Evolutionary conservation across 2,797 vertebrate genomes (phyloP).

Genomic region (Momotus momota): DNA sequence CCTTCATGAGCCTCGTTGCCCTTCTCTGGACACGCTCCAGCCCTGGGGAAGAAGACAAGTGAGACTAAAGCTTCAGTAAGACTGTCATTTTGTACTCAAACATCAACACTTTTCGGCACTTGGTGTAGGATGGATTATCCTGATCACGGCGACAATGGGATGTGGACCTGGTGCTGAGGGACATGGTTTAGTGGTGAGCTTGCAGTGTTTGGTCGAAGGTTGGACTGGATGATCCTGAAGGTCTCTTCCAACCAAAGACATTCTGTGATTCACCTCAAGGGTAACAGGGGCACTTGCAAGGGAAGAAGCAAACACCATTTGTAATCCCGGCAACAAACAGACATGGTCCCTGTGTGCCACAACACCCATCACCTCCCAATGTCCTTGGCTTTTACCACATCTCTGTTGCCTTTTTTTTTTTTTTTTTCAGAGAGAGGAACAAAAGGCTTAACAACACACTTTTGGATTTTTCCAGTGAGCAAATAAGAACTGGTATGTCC

Average conservation of each 20-base stretch:
- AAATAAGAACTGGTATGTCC: neutral
- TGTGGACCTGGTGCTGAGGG: no score
- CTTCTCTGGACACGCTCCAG: neutral
- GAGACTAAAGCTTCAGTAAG: neutral
- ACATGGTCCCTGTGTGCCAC: neutral
- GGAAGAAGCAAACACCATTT: neutral
- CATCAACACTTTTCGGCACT: accelerated
- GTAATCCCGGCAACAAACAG: neutral
- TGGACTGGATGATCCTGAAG: no score
- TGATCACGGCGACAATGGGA: no score
- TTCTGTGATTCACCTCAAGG: neutral
- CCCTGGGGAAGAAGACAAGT: neutral
- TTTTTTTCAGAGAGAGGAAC: neutral
- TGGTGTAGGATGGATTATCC: accelerated
- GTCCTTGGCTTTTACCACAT: neutral
- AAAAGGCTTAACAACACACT: neutral
- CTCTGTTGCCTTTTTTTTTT: neutral
- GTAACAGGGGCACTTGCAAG: accelerated
- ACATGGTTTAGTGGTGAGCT: no score
- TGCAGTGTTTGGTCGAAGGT: no score
- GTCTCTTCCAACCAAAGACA: no score
- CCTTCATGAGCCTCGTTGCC: no score
- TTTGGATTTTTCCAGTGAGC: neutral
- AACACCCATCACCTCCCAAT: neutral
- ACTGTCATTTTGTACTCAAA: neutral